phyloP scores from a whole-genome alignment of 2,113 vertebrate genomes.

The Saccopteryx bilineata region DNA sequence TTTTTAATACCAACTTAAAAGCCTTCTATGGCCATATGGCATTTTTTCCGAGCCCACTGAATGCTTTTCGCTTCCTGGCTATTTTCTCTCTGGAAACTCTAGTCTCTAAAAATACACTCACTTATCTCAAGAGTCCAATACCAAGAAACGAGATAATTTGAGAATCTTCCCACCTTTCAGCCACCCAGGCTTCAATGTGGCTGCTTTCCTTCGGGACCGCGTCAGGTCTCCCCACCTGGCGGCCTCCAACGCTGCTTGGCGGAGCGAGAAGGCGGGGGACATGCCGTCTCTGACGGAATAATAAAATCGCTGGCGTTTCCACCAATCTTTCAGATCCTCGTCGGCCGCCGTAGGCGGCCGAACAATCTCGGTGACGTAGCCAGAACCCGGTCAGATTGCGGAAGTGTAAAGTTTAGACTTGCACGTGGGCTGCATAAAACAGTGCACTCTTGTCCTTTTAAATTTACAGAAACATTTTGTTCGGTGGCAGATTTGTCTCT shows the following conservation, averaged over 20 bases:
- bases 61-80: neutral
- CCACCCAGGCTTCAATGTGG: fast-evolving
- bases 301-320: neutral
- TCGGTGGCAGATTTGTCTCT: neutral
- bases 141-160: neutral
- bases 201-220: neutral
- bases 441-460: neutral
- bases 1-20: neutral
- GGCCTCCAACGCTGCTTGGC: fast-evolving
- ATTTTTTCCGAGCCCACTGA: neutral
- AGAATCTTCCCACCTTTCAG: neutral
- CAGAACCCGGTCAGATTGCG: fast-evolving
- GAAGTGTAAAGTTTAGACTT: neutral
- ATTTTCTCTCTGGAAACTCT: neutral
- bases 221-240: neutral
- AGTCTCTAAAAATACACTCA: neutral
- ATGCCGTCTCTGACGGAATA: fast-evolving
- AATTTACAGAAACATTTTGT: neutral
- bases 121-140: neutral
- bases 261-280: neutral
- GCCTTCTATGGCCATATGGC: neutral
- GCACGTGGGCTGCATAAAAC: fast-evolving
- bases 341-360: neutral
- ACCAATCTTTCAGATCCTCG: fast-evolving
- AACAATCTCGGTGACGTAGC: fast-evolving